Evolutionary conservation across 2,113 vertebrate species (phyloP).

Genomic region (Mus musculus): DNA sequence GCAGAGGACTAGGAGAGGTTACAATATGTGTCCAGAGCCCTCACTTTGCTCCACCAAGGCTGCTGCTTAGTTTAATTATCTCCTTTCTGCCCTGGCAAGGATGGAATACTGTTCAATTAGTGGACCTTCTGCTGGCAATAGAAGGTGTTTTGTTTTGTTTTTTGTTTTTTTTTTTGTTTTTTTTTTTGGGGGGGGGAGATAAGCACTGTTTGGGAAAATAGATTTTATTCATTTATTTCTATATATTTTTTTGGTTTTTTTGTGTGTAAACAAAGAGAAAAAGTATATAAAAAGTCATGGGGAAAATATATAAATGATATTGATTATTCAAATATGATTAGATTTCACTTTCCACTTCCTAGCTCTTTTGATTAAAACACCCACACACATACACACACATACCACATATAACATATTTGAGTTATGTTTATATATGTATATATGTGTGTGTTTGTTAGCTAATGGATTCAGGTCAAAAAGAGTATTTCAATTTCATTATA

Average conservation of each 20-base stretch:
- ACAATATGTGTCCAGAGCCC: not conserved
- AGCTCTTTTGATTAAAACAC: not conserved
- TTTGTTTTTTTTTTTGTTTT: no score
- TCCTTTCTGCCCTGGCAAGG: slow-evolving; percentile 26
- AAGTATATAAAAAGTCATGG: not conserved
- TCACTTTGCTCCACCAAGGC: not conserved
- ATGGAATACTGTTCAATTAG: slow-evolving; percentile 27
- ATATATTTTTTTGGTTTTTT: not conserved
- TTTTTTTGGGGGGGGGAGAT: not conserved
- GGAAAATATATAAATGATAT: not conserved
- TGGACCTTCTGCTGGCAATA: not conserved
- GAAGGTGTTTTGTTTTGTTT: not conserved
- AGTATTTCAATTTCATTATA: not conserved
- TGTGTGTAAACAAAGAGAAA: not conserved
- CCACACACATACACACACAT: not conserved
- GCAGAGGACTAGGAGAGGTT: not conserved
- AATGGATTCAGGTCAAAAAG: not conserved
- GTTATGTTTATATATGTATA: no score
- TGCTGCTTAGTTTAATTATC: slow-evolving; percentile 46
- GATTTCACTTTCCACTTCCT: not conserved
- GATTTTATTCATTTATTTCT: not conserved
- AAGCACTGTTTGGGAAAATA: not conserved
- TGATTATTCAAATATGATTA: not conserved
- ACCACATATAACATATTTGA: not conserved
- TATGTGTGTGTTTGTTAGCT: not conserved